These are phyloP conservation scores for Athripsodes cinereus DNA, from an alignment of 2,888 invertebrate genomes.

Conservation along the genomic window DNA sequence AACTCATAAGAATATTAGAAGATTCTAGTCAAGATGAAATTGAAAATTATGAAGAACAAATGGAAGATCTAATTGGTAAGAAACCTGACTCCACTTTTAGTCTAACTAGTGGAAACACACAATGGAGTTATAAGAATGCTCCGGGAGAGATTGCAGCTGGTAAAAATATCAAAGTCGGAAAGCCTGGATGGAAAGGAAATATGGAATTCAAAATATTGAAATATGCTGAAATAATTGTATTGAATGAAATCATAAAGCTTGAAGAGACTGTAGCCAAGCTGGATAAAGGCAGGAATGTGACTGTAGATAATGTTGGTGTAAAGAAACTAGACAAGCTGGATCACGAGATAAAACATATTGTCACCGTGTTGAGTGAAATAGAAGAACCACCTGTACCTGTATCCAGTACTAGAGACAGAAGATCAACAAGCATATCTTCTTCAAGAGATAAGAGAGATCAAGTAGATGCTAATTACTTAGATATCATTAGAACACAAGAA, in stretches of 20 bases:
- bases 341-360: conserved; percentile 44
- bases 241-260: conserved; percentile 44
- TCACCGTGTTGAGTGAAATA: conserved; percentile 43
- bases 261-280: conserved; percentile 39
- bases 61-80: conserved; percentile 18
- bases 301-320: conserved; percentile 32
- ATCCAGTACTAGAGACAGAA: conserved; percentile 7
- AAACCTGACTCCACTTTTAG: conserved; percentile 22
- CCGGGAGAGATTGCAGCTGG: conserved; percentile 1
- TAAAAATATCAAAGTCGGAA: conserved; percentile 3
- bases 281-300: conserved; percentile 7
- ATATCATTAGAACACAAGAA: conserved; percentile 25
- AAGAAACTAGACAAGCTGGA: conserved; percentile 42
- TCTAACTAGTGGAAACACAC: conserved; percentile 25
- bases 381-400: conserved; percentile 31
- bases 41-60: conserved; percentile 29
- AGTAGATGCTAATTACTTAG: conserved; percentile 18
- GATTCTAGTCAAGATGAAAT: conserved; percentile 58
- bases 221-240: conserved; percentile 45
- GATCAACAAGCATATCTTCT: conserved; percentile 11
- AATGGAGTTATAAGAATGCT: conserved; percentile 25
- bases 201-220: conserved; percentile 49
- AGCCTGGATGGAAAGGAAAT: conserved; percentile 31
- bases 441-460: conserved; percentile 4
- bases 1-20: conserved; percentile 66